Percentiles rank a stretch among this genome's conserved stretches.
Evolutionary conservation across 1,140 invertebrate species (phyloP).

Genomic region (Araneus ventricosus): DNA sequence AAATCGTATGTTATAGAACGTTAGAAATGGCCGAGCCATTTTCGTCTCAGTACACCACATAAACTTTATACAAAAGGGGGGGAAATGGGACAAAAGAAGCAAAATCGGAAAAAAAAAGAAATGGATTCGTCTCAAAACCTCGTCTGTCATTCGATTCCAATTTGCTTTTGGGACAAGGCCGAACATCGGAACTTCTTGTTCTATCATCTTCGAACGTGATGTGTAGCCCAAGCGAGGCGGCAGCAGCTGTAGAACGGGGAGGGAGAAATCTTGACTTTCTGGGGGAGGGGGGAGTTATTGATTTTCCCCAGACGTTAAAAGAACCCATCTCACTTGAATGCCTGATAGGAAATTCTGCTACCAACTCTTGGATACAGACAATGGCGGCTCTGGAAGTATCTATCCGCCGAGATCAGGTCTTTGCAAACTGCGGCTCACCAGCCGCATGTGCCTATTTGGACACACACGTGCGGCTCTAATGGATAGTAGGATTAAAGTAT

Average conservation of each 20-base stretch:
- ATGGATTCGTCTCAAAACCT: not conserved
- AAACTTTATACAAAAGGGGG: no score
- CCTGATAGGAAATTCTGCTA: not conserved
- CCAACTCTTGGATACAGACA: no score
- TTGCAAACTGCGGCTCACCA: no score
- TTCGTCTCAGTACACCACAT: no score
- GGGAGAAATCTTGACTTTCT: not conserved
- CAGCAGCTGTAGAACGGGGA: not conserved
- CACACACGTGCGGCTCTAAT: no score
- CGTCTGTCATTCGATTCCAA: not conserved
- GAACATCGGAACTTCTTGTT: slow-evolving; percentile 13
- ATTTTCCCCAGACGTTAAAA: not conserved
- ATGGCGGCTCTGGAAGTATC: no score
- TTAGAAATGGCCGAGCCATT: no score
- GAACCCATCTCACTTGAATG: not conserved
- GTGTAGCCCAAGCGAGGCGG: not conserved
- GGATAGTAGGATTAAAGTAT: no score
- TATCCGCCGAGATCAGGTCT: no score
- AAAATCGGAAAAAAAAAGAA: not conserved
- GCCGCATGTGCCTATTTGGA: no score
- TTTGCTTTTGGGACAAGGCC: not conserved
- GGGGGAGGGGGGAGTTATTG: not conserved
- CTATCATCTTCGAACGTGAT: slow-evolving; percentile 15
- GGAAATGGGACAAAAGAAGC: not conserved
- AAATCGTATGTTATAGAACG: no score